A percentile compares a stretch with the other conserved stretches of the same genome.
Conservation (phyloP, 2,888 invertebrate genomes). For the Molanna angustata region DNA sequence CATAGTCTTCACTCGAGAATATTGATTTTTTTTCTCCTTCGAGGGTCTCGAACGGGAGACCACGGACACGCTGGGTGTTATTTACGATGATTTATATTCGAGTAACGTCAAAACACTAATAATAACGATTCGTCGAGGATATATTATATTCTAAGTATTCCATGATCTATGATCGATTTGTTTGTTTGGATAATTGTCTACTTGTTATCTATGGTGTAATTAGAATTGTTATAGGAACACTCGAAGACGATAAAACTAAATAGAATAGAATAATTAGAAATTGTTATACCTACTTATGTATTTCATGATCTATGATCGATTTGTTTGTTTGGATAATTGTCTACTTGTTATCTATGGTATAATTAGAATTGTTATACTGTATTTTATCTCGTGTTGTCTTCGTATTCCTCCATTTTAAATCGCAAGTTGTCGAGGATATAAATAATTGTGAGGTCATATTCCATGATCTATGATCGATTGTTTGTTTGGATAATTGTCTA, state of each 20-base stretch:
- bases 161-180: background rate
- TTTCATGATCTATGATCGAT: background rate
- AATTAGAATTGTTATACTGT: too few species aligned
- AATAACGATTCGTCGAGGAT: background rate
- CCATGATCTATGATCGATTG: background rate
- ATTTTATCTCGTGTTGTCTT: too few species aligned
- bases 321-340: background rate
- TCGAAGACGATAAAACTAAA: too few species aligned
- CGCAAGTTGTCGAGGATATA: too few species aligned
- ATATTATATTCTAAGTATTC: too few species aligned
- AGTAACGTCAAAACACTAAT: background rate
- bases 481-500: background rate
- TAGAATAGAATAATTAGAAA: too few species aligned
- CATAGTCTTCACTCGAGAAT: background rate
- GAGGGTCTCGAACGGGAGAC: background rate
- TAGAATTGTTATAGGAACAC: too few species aligned
- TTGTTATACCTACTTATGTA: too few species aligned
- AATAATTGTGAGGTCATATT: too few species aligned
- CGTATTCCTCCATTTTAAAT: too few species aligned
- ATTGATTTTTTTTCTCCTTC: background rate
- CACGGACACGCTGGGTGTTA: background rate
- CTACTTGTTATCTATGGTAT: background rate
- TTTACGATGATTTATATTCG: background rate
- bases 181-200: background rate
- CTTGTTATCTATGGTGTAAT: background rate